Base-by-base conservation (phyloP, 2,113 vertebrate genomes). In the Patagioenas fasciata region DNA sequence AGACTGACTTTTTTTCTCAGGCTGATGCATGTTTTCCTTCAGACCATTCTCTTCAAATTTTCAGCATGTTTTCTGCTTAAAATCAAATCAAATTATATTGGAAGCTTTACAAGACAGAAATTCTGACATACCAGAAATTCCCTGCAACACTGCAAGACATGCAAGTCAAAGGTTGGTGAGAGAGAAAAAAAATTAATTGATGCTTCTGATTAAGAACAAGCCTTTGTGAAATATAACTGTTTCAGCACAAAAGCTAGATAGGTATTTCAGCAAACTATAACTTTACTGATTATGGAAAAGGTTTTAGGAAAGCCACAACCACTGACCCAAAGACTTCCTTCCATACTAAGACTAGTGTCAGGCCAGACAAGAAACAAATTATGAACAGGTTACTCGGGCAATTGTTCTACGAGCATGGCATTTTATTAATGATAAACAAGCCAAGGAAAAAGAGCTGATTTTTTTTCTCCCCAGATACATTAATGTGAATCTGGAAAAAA, bases 171-270 rank as follows among this genome's bases (percentile, higher is more conserved):
- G 31, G 5, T 67, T 38, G 80, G 50, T 53, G 29, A 73, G 23
- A 8, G 23, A 34, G 2, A 80, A 66, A 26, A 92, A 38, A 54
- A 47, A 0, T 1, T 3, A 29, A n/a, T 7, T 51, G 0, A 8
- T 83, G n/a, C 1, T 15, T 38, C 5, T 23, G 44, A 4, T 38
- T 80, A 83, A 17, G 80, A 66, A 80, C 1, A 48, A 72, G 6
- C 0, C 4, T 67, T 72, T 82, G 11, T 77, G 12, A 91, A 80
- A 72, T 60, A 53, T 7, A n/a, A 6, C 3, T 51, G 19, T 67
- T 79, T 47, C 38, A 75, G 23, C 13, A 54, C n/a, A 16, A 83
- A 70, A 51, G 3, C 15, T 15, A 47, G 16, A 8, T 38, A 71
- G 23, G 7, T 18, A 17, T 48, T 80, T 88, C 36, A 17, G 2